Percentiles rank a stretch among this genome's conserved stretches.
These are phyloP conservation scores for Bos indicus DNA, from an alignment of 2,113 vertebrate species.

Conservation along the genomic window DNA sequence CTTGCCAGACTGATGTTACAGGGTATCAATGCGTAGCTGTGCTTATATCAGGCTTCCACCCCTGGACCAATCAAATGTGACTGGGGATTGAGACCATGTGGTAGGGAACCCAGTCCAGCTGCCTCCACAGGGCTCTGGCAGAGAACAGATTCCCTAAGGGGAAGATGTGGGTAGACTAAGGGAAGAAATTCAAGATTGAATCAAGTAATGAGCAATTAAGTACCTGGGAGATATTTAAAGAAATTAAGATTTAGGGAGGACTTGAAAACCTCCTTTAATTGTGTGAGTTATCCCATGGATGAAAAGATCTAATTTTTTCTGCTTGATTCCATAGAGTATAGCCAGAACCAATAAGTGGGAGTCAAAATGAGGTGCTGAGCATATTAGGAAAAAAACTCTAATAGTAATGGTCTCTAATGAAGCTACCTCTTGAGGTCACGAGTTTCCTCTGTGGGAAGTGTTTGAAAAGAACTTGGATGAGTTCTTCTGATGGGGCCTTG, in stretches of 20 bases:
- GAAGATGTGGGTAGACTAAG: not conserved
- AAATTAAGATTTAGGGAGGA: constrained; percentile 20
- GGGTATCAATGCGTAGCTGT: not conserved
- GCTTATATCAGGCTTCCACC: not conserved
- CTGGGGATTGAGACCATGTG: no score
- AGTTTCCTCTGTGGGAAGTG: not conserved
- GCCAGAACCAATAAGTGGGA: not conserved
- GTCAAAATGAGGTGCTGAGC: not conserved
- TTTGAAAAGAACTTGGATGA: not conserved
- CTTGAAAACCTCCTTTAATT: constrained; percentile 6
- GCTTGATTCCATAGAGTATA: not conserved
- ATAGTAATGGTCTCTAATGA: not conserved
- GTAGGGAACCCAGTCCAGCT: not conserved
- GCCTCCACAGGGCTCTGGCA: not conserved
- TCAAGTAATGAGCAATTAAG: constrained; percentile 17
- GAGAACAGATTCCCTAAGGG: not conserved
- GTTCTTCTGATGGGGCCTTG: not conserved
- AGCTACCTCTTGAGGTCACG: not conserved
- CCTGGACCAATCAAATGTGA: not conserved
- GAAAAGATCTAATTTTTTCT: not conserved
- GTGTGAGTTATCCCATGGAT: not conserved
- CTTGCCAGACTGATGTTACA: not conserved
- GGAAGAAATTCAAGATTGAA: not conserved
- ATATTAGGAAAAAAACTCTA: not conserved
- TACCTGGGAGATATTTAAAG: constrained; percentile 25